Evolutionary conservation across 1,140 invertebrate genomes (phyloP), one percentile per base, ranked within the genome.

Genomic region (Macrobrachium nipponense): DNA sequence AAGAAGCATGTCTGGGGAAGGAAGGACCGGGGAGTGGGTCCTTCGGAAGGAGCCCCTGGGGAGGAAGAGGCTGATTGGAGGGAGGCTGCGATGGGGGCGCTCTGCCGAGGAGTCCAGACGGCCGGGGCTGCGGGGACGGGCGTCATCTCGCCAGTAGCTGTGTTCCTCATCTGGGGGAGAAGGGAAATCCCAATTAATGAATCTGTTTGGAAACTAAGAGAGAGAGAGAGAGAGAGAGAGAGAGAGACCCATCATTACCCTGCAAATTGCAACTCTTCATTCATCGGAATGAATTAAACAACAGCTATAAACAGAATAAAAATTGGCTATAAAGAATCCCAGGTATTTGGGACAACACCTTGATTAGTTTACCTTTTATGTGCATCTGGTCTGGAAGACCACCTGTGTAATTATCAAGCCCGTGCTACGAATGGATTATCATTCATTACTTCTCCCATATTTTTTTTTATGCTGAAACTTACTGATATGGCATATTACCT

Each of bases 61-160:
- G 88, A 89, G 90, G 89, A 90, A 88, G 89, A 88, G 89, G 89
- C 90, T 90, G 89, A 89, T 90, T 87, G 87, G 89, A 82, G 89
- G 88, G 66, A 86, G 73, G 58, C 36, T 66, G 64, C 64, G 75
- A 20, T 76, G 82, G 5, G 75, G 75, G 6, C 75, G 75, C 5
- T 78, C 75, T 15, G 27, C 72, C 20, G 75, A 23, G 36, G 80
- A n/a, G 44, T 85, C 82, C 61, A 85, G 66, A 64, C 62, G 59
- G 15, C 62, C 20, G 20, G 82, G 82, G 62, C 82, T 85, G 75
- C 62, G 62, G n/a, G 76, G 43, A 14, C 76, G 76, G 17, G 76
- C 82, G 44, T 85, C 82, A 14, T 85, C 82, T 0, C 75, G 82
- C 82, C 82, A 79, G 76, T 85, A 85, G 12, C 82, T 23, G 44